Conservation (phyloP, 2,113 vertebrate species). For the Ciconia boyciana region DNA sequence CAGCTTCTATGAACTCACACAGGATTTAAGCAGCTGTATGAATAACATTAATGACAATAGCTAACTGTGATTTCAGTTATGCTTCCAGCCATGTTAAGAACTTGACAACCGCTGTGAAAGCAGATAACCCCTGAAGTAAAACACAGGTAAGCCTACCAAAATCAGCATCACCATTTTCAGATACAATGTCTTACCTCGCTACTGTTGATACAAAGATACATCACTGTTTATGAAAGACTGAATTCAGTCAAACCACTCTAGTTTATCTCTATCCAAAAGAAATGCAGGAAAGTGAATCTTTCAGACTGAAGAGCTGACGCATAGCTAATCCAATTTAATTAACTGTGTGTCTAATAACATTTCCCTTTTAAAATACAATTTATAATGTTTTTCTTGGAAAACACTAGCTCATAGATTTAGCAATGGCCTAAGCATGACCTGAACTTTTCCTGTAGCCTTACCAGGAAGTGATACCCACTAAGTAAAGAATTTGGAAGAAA, state of each 20-base stretch:
- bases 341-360: neutral
- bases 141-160: neutral
- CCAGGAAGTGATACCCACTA: neutral
- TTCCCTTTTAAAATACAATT: neutral
- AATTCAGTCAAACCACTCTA: neutral
- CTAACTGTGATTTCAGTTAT: neutral
- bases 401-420: neutral
- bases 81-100: neutral
- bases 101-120: neutral
- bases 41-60: neutral
- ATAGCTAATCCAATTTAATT: conserved; percentile 18
- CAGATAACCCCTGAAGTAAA: neutral
- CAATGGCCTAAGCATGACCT: neutral
- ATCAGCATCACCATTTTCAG: neutral
- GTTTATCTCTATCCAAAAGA: neutral
- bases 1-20: fast-evolving
- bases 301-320: neutral
- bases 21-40: neutral
- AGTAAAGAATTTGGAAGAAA: neutral
- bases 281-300: neutral
- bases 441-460: neutral
- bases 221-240: neutral
- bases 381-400: conserved; percentile 9
- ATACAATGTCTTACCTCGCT: neutral
- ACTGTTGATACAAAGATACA: neutral